Evolutionary conservation across 2,113 vertebrate genomes (phyloP), one percentile per base, ranked within the genome.

Genomic region (Pachyramphus minor): DNA sequence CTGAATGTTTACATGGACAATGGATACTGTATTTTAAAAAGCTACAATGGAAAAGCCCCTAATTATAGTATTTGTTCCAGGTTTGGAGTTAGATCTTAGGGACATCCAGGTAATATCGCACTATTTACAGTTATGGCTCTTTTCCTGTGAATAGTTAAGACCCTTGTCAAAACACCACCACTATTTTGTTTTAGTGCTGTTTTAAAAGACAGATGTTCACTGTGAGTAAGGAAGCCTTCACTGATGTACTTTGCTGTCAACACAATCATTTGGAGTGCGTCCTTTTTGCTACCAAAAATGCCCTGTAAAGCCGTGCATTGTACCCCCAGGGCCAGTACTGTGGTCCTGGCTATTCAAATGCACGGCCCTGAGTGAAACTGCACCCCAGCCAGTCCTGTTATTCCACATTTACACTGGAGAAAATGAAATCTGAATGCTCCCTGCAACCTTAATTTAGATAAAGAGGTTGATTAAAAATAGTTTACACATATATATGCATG

Each of bases 121-220:
- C 72, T 96, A 83, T 90, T 96, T 95, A 96, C 88, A 95, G 87
- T 67, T 95, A 82, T 96, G 63, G 64, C 81, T 96, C 81, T 78
- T 94, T 93, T 77, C 81, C 88, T 88, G 89, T 97, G 97, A 97
- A 96, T 97, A 98, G 96, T 95, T 93, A 96, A 95, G 97, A 97
- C 59, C 86, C 95, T 96, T 97, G 97, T 97, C 97, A 97, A 98
- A 98, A 98, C 77, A 97, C 95, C 94, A 95, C 94, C 78, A 92
- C 96, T 98, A 95, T 97, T 98, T 98, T 98, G 97, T 98, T 98
- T 97, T 89, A 85, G 90, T 64, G 94, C 97, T 98, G 98, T 98
- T 98, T 99, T 98, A 98, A 98, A 98, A 97, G 94, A 97, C 94
- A 98, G 92, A 97, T 95, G 87, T 97, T 97, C 97, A 96, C 96